phyloP scores from a whole-genome alignment of 2,888 invertebrate species.

The Macrosiphum euphorbiae region DNA sequence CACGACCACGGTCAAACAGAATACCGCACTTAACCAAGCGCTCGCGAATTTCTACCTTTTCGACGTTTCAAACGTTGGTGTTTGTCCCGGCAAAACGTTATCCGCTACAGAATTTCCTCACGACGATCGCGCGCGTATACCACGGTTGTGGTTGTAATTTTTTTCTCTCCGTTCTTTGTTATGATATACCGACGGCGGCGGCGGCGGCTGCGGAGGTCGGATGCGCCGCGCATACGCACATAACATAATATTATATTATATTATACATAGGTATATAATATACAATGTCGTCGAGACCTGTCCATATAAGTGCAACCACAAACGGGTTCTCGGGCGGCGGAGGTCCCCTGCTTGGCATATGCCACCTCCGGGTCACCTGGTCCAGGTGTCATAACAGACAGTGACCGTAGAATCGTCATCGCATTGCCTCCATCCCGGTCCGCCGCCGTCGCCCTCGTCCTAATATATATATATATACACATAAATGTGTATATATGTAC shows the following conservation, averaged over 20 bases:
- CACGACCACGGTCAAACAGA: no score
- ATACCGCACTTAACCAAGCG: no score
- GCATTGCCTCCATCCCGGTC: background rate
- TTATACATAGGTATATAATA: background rate
- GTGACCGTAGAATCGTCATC: slow-evolving; percentile 45
- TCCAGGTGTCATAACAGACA: slow-evolving; percentile 62
- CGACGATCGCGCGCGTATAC: background rate
- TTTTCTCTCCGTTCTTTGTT: background rate
- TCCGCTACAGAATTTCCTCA: no score
- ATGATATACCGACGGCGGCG: background rate
- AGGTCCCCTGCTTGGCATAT: slow-evolving; percentile 54
- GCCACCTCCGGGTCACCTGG: slow-evolving; percentile 64
- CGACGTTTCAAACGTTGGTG: no score
- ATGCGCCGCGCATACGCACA: background rate
- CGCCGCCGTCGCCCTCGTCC: background rate
- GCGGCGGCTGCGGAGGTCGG: background rate
- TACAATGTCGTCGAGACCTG: slow-evolving; percentile 30
- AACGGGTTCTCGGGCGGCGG: slow-evolving; percentile 51
- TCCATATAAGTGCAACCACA: slow-evolving; percentile 42
- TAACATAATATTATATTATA: background rate
- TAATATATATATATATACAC: no score
- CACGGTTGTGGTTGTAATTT: background rate
- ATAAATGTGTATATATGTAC: background rate
- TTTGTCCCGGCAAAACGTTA: no score
- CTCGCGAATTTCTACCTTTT: no score